phyloP scores from a whole-genome alignment of 2,113 vertebrate species.

The Notechis scutatus region DNA sequence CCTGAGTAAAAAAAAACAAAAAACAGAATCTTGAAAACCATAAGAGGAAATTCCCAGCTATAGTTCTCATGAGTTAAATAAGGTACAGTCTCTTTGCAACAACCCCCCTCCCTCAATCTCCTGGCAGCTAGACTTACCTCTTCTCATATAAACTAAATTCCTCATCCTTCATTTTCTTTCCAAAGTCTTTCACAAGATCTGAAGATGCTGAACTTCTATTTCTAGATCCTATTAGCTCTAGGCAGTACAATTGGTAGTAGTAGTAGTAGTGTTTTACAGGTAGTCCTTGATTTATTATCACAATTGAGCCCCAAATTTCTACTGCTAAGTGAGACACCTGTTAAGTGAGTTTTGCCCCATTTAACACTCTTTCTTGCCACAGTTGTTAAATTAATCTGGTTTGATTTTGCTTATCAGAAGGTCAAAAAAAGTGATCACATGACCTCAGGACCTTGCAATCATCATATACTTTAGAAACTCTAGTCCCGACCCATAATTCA shows the following conservation, averaged over 20 bases:
- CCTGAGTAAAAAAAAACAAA: neutral
- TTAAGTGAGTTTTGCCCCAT: neutral
- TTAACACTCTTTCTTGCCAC: neutral
- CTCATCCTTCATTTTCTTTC: neutral
- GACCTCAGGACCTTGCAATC: neutral
- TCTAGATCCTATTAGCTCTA: neutral
- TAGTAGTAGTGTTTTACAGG: neutral
- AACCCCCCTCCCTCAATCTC: accelerated
- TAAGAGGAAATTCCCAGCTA: neutral
- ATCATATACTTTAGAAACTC: neutral
- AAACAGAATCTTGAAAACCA: neutral
- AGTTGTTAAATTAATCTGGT: neutral
- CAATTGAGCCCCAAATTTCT: neutral
- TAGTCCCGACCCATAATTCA: no score
- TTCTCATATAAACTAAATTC: neutral
- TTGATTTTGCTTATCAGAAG: neutral
- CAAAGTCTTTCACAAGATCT: neutral
- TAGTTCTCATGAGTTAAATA: neutral
- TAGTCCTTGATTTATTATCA: neutral
- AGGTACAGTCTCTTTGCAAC: neutral
- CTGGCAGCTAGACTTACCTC: neutral
- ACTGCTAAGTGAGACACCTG: neutral
- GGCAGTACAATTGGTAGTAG: neutral
- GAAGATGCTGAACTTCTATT: neutral
- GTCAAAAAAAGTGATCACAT: neutral